Evolutionary conservation across 1,140 invertebrate species (phyloP).

Genomic region (Bombus soroeensis): DNA sequence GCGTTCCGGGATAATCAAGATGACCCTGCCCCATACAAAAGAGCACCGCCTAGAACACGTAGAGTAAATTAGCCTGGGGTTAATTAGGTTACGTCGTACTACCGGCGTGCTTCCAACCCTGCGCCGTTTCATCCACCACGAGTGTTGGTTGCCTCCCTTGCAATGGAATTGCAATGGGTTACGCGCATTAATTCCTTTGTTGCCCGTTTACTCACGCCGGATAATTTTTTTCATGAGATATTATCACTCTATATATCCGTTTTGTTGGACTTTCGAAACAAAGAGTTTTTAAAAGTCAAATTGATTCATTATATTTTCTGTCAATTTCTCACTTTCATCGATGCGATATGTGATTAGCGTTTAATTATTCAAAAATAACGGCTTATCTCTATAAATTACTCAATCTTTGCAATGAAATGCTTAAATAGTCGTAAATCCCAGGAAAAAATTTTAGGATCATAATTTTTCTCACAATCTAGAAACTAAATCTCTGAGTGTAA

Average conservation of each 20-base stretch:
- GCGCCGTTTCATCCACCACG: background rate
- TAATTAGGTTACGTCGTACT: slow-evolving; percentile 67
- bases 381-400: too few relatives aligned
- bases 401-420: too few relatives aligned
- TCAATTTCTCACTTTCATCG: too few relatives aligned
- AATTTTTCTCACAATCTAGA: too few relatives aligned
- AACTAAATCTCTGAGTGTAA: too few relatives aligned
- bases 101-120: slow-evolving; percentile 32
- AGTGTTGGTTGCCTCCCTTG: slow-evolving; percentile 5
- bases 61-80: slow-evolving; percentile 64
- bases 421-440: too few relatives aligned
- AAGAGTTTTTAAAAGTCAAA: too few relatives aligned
- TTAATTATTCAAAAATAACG: too few relatives aligned
- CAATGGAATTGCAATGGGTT: slow-evolving; percentile 10
- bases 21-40: slow-evolving; percentile 50
- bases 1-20: slow-evolving; percentile 58
- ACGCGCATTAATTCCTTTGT: slow-evolving; percentile 66
- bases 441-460: too few relatives aligned
- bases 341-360: too few relatives aligned
- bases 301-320: too few relatives aligned
- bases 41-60: slow-evolving; percentile 56
- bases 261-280: too few relatives aligned
- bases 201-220: slow-evolving; percentile 27
- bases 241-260: background rate
- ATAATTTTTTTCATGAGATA: slow-evolving; percentile 47